Evolutionary conservation across 1,140 invertebrate species (phyloP), one percentile per base, ranked within the genome.

Genomic region (Ceratosolen solmsi): DNA sequence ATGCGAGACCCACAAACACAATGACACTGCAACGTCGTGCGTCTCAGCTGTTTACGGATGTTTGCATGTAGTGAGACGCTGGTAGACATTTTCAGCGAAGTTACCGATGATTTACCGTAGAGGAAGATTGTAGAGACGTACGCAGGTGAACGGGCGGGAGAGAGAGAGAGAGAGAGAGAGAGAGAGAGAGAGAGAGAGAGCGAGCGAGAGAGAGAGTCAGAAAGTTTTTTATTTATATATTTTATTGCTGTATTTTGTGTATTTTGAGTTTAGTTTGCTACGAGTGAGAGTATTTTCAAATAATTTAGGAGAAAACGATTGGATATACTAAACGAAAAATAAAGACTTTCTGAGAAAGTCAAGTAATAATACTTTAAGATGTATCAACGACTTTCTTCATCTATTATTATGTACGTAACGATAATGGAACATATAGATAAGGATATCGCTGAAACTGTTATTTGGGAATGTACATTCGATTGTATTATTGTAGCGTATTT

Each of bases 51-150:
- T 79, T 71, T 25, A 46, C 30, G 38, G 27, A 27, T 51, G 30
- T 58, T 76, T 58, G 60, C n/a, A 8, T 70, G 60, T 68, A 25
- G 25, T 27, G n/a, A 54, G 63, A 73, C 30, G 51, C 46, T 41
- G 58, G 77, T 49, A 41, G 79, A 83, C 56, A 72, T 41, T 80
- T 80, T 80, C 79, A 63, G 25, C 71, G 56, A 22, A 78, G 65
- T 22, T 20, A 9, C 17, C 20, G 30, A 58, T 78, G 60, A 75
- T 60, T 75, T 75, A 75, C 51, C 51, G 20, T 17, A 15, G 51
- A 54, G 51, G 3, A 54, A 54, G 51, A 54, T 15, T 3, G 51
- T 3, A 46, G 41, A 8, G 41, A 5, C 41, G 41, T 5, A 46
- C 41, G 20, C 5, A 22, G 17, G 9, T 54, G 9, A 15, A 22